Base-by-base conservation (phyloP, 2,113 vertebrate species). In the Tyrannus savana region DNA sequence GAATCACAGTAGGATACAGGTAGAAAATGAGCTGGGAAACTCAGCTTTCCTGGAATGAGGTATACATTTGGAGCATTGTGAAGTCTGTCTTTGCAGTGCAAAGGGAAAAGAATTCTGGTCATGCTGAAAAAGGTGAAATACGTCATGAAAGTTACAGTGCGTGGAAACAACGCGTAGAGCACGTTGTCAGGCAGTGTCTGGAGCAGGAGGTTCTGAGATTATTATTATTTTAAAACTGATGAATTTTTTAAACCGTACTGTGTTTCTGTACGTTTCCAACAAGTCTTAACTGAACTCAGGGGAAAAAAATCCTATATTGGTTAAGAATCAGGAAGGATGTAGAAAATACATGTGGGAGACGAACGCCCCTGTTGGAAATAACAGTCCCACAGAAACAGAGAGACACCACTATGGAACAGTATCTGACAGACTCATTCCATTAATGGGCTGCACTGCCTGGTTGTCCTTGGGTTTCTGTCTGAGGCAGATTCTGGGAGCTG, bases 401-500 rank as follows among this genome's bases (percentile, higher is more conserved):
- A 66, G 59, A 89, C 39, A 78, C 8, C 41, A 27, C 87, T 53
- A n/a, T 37, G 58, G 90, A 96, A 93, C 60, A 79, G 10, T 64
- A 78, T 91, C 88, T 90, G 75, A 55, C 37, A 92, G 75, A 84
- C 46, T 77, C 16, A 55, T 82, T 75, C 72, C 53, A 52, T 50
- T 84, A 77, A 71, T 55, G 53, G 66, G 25, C 66, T 89, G 66
- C 81, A 56, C 46, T 84, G 92, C 88, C 47, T 94, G 83, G 22
- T 93, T 95, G 76, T 80, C 71, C 59, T 78, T 71, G 68, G 28
- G 47, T 95, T 93, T 93, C 64, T 92, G 83, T 92, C 85, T 95
- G 88, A 66, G 90, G 83, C 72, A 93, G 68, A 91, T 80, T 80
- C 63, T 96, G 55, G 59, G 81, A 91, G 89, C 83, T 96, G 89